These are phyloP conservation scores for Ceratosolen solmsi DNA, from an alignment of 1,140 invertebrate species.

Conservation along the genomic window DNA sequence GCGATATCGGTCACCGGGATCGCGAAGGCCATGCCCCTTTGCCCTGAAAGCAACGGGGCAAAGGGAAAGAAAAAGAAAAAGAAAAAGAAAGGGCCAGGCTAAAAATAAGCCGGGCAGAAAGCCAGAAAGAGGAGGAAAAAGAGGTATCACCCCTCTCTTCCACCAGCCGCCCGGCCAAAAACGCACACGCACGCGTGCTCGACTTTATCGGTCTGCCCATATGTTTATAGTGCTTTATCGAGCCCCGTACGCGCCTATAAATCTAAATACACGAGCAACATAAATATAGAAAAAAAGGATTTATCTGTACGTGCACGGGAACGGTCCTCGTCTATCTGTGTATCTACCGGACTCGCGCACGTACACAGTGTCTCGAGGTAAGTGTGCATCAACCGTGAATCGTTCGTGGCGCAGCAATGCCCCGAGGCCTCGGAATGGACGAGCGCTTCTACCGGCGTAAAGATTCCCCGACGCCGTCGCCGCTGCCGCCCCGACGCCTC, in stretches of 20 bases:
- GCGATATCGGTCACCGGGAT: neutral
- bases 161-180: too few relatives aligned
- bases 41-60: neutral
- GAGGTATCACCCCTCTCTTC: neutral
- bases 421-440: neutral
- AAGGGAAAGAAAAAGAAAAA: neutral
- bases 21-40: neutral
- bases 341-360: slow-evolving; percentile 18
- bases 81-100: neutral
- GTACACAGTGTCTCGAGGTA: neutral
- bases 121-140: neutral
- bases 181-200: neutral
- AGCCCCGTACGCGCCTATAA: slow-evolving; percentile 23
- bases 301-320: neutral
- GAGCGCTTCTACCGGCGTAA: neutral
- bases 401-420: neutral
- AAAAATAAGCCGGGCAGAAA: neutral
- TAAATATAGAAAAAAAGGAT: slow-evolving; percentile 34
- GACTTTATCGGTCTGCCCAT: slow-evolving; percentile 23
- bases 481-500: neutral
- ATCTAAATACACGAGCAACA: slow-evolving; percentile 35
- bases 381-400: neutral
- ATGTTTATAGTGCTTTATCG: slow-evolving; percentile 45
- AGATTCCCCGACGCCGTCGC: neutral
- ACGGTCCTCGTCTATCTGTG: neutral